Conservation (phyloP, 1,140 invertebrate species). For the Listronotus oregonensis region DNA sequence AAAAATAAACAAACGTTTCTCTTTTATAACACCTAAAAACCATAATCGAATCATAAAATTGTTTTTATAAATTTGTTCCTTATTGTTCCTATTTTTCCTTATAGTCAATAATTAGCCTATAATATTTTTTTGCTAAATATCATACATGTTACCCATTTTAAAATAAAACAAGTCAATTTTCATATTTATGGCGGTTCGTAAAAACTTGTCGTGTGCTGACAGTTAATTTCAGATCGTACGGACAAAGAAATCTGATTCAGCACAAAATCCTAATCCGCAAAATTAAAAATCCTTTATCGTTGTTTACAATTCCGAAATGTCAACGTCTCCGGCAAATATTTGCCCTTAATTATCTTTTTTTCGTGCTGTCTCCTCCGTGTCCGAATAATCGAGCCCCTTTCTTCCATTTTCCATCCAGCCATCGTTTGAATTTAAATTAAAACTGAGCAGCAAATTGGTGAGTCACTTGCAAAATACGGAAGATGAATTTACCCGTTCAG, state of each 20-base stretch:
- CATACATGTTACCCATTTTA: too few species aligned
- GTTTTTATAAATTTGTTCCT: too few species aligned
- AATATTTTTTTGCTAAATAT: background rate
- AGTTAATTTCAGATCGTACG: too few species aligned
- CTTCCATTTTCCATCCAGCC: slow-evolving; percentile 4
- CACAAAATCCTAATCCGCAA: slow-evolving; percentile 20
- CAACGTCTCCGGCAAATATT: slow-evolving; percentile 42
- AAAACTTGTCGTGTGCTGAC: too few species aligned
- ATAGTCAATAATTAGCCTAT: too few species aligned
- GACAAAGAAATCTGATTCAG: slow-evolving; percentile 1
- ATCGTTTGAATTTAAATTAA: slow-evolving; percentile 48
- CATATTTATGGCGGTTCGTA: too few species aligned
- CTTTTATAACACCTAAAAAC: too few species aligned
- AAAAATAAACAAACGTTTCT: too few species aligned
- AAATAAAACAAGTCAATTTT: too few species aligned
- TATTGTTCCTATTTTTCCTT: too few species aligned
- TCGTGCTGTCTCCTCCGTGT: background rate
- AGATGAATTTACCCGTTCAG: slow-evolving; percentile 39
- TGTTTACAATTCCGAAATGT: slow-evolving; percentile 17
- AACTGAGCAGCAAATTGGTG: slow-evolving; percentile 53
- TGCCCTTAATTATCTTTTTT: slow-evolving; percentile 43
- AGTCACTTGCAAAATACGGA: slow-evolving; percentile 56
- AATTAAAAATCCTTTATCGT: slow-evolving; percentile 26
- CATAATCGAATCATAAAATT: too few species aligned
- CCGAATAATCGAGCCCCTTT: slow-evolving; percentile 8